Base-by-base conservation (phyloP, 1,140 invertebrate species). In the Scylla paramamosain region DNA sequence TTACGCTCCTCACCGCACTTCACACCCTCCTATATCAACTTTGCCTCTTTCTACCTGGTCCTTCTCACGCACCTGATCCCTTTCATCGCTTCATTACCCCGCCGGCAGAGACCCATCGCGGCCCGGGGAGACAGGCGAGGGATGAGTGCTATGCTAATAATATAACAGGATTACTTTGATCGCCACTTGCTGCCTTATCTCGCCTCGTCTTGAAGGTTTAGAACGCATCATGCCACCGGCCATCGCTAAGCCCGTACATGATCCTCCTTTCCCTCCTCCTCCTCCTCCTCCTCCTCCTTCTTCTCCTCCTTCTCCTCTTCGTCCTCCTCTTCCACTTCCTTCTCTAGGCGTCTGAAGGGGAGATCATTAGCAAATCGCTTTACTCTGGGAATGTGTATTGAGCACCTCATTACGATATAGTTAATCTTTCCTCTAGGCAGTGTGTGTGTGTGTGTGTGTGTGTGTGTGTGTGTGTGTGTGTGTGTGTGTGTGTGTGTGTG, bases 231-330 rank as follows among this genome's bases (percentile, higher is more conserved):
- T 59, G 12, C 20, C 10, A 59, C 20, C 20, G 10, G 0, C 52
- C 52, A 16, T 59, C 52, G 20, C 52, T 59, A 16, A 16, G 12
- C 20, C 10, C 2, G 1, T 20, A 59, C 52, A 31, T 14, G 10
- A 25, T 25, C 95, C 20, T 45, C 94, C 84, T 95, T 90, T 82
- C 31, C 83, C 28, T 92, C 52, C n/a, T 59, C 45, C 28, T 59
- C 89, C 48, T 12, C 45, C 48, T 59, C 45, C 89, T 91, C 89
- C 48, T 59, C 89, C 89, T 52, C 48, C 0, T 59, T n/a, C 45
- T 59, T n/a, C 46, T 59, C 48, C 89, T 28, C 28, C 89, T 59
- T 31, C 48, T 59, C 48, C 89, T 59, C 89, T n/a, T 91, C 45
- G 45, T 91, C 89, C 89, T 91, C 6, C 89, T 48, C 89, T 45